A percentile compares a stretch with the other conserved stretches of the same genome.
Evolutionary conservation across 1,140 invertebrate genomes (phyloP).

Genomic region (Pseudobourletiella spinata): DNA sequence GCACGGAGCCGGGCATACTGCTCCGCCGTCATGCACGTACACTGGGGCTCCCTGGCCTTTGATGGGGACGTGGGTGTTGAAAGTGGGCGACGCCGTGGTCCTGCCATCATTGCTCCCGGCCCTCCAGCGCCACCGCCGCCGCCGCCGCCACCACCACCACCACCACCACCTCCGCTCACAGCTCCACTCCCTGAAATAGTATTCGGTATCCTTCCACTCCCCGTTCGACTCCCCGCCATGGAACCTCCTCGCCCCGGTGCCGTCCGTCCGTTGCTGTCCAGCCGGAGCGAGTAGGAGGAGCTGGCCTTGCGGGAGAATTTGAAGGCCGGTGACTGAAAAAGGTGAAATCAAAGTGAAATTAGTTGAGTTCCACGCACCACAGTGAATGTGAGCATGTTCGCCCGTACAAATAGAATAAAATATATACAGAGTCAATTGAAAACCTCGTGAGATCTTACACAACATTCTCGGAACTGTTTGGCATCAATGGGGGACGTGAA

Average conservation of each 20-base stretch:
- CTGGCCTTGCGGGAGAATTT: constrained; percentile 80
- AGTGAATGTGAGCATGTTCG: too few relatives aligned
- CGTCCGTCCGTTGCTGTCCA: constrained; percentile 51
- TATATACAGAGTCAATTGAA: background rate
- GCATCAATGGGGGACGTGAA: constrained; percentile 95
- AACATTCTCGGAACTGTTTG: constrained; percentile 93
- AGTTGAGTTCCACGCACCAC: too few relatives aligned
- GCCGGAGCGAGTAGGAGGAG: constrained; percentile 87
- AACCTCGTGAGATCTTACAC: constrained; percentile 63
- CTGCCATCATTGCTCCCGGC: constrained; percentile 27
- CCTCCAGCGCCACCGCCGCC: constrained; percentile 24
- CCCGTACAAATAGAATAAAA: background rate
- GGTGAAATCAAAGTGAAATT: constrained; percentile 37
- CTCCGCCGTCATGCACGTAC: constrained; percentile 88
- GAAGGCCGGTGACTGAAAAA: constrained; percentile 86
- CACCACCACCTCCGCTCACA: constrained; percentile 8
- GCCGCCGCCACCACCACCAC: too few relatives aligned
- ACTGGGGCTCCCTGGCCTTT: constrained; percentile 76
- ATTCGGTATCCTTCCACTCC: background rate
- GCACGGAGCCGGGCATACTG: constrained; percentile 73
- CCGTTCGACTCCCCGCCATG: constrained; percentile 9
- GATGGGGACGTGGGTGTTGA: constrained; percentile 91
- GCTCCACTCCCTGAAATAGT: background rate
- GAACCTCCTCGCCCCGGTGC: constrained; percentile 20
- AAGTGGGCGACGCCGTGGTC: constrained; percentile 64